Base-by-base conservation (phyloP, 2,888 invertebrate species). In the Chrysodeixis includens region DNA sequence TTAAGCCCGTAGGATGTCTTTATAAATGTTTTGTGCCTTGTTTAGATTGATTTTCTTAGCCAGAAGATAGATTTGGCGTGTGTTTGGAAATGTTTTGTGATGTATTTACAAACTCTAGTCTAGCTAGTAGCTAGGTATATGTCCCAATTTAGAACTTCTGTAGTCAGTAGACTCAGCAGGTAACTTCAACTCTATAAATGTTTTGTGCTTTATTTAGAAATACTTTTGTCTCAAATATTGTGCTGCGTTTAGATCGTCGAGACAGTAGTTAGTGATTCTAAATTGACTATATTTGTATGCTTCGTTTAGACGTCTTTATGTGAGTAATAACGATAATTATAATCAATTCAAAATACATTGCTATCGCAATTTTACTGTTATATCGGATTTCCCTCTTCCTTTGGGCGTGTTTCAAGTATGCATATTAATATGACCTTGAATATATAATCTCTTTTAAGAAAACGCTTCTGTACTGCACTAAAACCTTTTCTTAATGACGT, bases 51-150 rank as follows among this genome's bases (percentile, higher is more conserved):
- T 2, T 26, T 35, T 8, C n/a, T 12, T 46, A 53, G 46, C 57
- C 5, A 35, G 14, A n/a, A n/a, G n/a, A n/a, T n/a, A n/a, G n/a
- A n/a, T n/a, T n/a, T 53, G 44, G 30, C 18, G 26, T 66, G 56
- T 9, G 10, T 3, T 35, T 35, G 2, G 10, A 12, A 35, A 12
- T 35, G 12, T 35, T 12, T 12, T 35, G 12, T 35, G 35, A n/a
- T n/a, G n/a, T n/a, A n/a, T n/a, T n/a, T n/a, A n/a, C n/a, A n/a
- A n/a, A n/a, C n/a, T n/a, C n/a, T n/a, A n/a, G n/a, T n/a, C n/a
- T n/a, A n/a, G n/a, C n/a, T n/a, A n/a, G n/a, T n/a, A n/a, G n/a
- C n/a, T n/a, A n/a, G n/a, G n/a, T n/a, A n/a, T n/a, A n/a, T n/a
- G n/a, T n/a, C n/a, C n/a, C n/a, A n/a, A n/a, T n/a, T n/a, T n/a